phyloP scores from a whole-genome alignment of 2,113 vertebrate genomes.

The Promerops cafer region DNA sequence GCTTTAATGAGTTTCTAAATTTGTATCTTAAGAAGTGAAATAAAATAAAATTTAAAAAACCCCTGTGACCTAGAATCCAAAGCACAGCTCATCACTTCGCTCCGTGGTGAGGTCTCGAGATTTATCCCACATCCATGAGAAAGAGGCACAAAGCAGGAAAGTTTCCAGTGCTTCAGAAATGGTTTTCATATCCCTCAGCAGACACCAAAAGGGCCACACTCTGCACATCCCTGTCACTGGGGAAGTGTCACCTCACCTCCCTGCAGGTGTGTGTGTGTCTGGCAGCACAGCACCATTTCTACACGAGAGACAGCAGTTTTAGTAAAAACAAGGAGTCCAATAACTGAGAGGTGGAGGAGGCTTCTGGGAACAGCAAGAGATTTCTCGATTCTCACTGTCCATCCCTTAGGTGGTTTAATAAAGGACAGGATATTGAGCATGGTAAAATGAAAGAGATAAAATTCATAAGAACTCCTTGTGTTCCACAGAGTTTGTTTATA shows the following conservation, averaged over 20 bases:
- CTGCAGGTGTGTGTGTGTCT: neutral
- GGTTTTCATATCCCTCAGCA: neutral
- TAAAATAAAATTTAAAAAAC: neutral
- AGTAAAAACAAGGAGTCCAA: neutral
- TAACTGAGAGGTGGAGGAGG: neutral
- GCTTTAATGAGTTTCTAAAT: constrained; percentile 62
- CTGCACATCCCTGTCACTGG: too few relatives aligned
- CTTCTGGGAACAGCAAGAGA: neutral
- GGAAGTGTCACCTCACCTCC: neutral
- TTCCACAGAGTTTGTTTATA: neutral
- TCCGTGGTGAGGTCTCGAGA: neutral
- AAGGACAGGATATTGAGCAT: constrained; percentile 31
- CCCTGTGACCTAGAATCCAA: constrained; percentile 18
- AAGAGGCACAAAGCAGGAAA: neutral
- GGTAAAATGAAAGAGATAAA: neutral
- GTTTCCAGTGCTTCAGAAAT: neutral
- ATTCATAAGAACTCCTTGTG: neutral
- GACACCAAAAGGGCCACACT: fast-evolving
- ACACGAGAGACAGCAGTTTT: neutral
- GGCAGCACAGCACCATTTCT: neutral
- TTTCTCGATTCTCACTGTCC: neutral
- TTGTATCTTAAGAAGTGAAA: constrained; percentile 3
- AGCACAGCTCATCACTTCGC: neutral
- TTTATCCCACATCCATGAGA: fast-evolving
- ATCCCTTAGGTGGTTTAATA: constrained; percentile 16